These are phyloP conservation scores for Psix sp. DNA, from an alignment of 1,140 invertebrate genomes.

Conservation along the genomic window DNA sequence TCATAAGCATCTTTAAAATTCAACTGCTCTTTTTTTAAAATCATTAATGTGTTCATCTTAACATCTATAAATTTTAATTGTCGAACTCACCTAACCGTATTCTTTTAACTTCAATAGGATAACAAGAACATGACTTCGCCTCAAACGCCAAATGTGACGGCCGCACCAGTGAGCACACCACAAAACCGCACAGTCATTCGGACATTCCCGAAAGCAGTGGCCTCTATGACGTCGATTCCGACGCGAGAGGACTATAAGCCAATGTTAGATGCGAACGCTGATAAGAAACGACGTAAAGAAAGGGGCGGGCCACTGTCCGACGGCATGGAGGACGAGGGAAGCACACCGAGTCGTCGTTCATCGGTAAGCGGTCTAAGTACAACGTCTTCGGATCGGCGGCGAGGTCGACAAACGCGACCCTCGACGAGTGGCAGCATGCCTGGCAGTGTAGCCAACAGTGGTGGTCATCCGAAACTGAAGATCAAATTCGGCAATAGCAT, in stretches of 20 bases:
- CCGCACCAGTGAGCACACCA: conserved; percentile 79
- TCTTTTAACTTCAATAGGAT: conserved; percentile 79
- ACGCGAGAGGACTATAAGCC: conserved; percentile 88
- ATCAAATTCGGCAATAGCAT: conserved; percentile 85
- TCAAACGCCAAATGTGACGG: conserved; percentile 73
- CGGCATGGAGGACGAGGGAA: conserved; percentile 62
- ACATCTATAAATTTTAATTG: no score
- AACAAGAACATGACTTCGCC: conserved; percentile 89
- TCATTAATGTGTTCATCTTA: no score
- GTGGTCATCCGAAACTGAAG: conserved; percentile 85
- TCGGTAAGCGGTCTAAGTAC: conserved; percentile 59
- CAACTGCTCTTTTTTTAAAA: no score
- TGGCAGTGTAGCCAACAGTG: conserved; percentile 61
- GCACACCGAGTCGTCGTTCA: conserved; percentile 74
- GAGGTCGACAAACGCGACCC: conserved; percentile 76
- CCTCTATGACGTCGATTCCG: conserved; percentile 89
- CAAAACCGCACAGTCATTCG: conserved; percentile 82
- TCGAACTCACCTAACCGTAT: neutral
- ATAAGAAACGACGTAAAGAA: conserved; percentile 84
- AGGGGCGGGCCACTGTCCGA: conserved; percentile 63
- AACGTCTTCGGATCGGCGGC: conserved; percentile 75
- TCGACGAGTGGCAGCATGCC: no score
- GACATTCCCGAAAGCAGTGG: conserved; percentile 90
- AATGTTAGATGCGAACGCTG: conserved; percentile 80
- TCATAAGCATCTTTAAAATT: no score